Evolutionary conservation across 2,888 invertebrate genomes (phyloP).

Genomic region (Tetropium fuscum): DNA sequence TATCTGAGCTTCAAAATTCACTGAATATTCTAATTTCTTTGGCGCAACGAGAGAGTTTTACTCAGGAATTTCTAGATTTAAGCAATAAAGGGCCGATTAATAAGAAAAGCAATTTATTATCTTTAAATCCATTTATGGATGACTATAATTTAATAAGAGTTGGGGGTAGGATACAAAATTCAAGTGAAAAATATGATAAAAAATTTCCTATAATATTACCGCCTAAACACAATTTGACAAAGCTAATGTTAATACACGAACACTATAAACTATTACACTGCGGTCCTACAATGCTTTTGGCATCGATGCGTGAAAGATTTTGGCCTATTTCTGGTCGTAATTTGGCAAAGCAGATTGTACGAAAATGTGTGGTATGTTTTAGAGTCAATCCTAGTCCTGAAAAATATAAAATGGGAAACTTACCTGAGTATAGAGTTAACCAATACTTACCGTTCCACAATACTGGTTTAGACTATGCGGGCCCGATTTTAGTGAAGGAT

Average conservation of each 20-base stretch:
- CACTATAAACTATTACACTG: constrained; percentile 3
- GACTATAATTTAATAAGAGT: constrained; percentile 1
- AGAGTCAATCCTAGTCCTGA: not conserved
- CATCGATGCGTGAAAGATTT: not conserved
- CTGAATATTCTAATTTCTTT: not conserved
- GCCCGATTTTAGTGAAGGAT: constrained; percentile 23
- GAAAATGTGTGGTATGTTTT: constrained; percentile 7
- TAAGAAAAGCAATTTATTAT: constrained; percentile 10
- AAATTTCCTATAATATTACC: constrained; percentile 15
- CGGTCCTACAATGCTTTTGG: not conserved
- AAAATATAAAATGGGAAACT: constrained; percentile 20
- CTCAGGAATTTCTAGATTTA: not conserved
- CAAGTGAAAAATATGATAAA: not conserved
- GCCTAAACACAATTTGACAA: not conserved
- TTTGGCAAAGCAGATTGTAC: not conserved
- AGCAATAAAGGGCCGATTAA: not conserved
- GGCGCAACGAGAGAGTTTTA: constrained; percentile 10
- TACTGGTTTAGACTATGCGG: constrained; percentile 30
- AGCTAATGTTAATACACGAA: constrained; percentile 5
- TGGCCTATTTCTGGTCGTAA: constrained; percentile 3
- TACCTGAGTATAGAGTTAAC: constrained; percentile 13
- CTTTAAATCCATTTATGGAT: constrained; percentile 10
- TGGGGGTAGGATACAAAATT: constrained; percentile 11
- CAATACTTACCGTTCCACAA: constrained; percentile 21
- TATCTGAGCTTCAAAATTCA: not conserved